Conservation (phyloP, 2,113 vertebrate genomes). For the Hyperopisus bebe region DNA sequence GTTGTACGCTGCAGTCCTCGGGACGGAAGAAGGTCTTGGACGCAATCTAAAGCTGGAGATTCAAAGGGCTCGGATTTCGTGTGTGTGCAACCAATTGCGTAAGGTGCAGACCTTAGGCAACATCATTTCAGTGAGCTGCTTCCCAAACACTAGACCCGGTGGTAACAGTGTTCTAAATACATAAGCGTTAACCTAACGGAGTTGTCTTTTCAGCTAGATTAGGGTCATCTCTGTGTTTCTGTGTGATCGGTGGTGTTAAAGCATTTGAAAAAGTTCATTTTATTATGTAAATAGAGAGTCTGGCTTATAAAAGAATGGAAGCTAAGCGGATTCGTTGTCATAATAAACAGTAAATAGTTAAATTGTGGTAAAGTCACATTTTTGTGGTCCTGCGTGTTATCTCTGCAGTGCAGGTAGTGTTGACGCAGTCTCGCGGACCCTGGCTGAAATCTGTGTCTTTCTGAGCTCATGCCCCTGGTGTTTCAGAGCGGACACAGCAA, state of each 20-base stretch:
- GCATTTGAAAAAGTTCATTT: not conserved
- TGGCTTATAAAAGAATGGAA: not conserved
- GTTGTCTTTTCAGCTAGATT: not conserved
- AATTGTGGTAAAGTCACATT: not conserved
- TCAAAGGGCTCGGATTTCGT: not conserved
- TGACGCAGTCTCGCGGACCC: not conserved
- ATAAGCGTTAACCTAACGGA: not conserved
- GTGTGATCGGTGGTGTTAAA: not conserved
- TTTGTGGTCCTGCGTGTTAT: not conserved
- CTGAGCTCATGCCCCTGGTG: not conserved
- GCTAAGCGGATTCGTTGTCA: not conserved
- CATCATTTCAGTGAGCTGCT: not conserved
- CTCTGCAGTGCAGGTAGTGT: not conserved
- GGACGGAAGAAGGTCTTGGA: not conserved
- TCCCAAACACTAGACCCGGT: not conserved
- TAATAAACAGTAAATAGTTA: not conserved
- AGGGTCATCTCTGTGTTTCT: not conserved
- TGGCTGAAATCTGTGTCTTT: not conserved
- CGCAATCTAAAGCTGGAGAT: not conserved
- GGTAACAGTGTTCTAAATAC: not conserved
- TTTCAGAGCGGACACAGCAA: not conserved
- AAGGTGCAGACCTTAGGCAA: not conserved
- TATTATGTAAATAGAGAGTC: not conserved
- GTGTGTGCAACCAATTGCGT: not conserved
- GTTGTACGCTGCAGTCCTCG: not conserved